phyloP scores from a whole-genome alignment of 2,113 vertebrate species.

The Periophthalmus modestus region DNA sequence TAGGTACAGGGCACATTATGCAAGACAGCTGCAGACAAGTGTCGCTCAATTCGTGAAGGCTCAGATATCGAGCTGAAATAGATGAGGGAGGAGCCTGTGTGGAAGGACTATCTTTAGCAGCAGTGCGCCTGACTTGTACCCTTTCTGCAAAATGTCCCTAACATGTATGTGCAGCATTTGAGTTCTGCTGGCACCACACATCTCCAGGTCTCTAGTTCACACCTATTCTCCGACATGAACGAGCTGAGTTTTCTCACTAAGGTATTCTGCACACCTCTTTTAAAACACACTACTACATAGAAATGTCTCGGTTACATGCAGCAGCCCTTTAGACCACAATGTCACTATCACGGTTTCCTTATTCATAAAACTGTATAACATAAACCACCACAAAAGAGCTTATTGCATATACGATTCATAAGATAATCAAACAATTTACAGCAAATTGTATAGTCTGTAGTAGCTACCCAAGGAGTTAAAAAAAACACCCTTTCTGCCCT shows the following conservation, averaged over 20 bases:
- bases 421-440: neutral
- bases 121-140: slow-evolving; percentile 26
- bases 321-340: neutral
- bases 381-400: neutral
- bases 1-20: slow-evolving; percentile 9
- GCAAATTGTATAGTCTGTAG: neutral
- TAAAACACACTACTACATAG: neutral
- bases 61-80: slow-evolving; percentile 66
- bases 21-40: slow-evolving; percentile 66
- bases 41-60: slow-evolving; percentile 46
- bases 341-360: neutral
- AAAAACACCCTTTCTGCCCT: neutral
- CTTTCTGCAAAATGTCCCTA: slow-evolving; percentile 15
- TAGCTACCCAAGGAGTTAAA: neutral
- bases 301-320: neutral
- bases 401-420: neutral
- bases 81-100: slow-evolving; percentile 28
- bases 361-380: neutral
- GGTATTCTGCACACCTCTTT: neutral
- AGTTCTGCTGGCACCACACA: neutral
- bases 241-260: neutral
- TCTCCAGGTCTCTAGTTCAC: slow-evolving; percentile 3
- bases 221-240: neutral
- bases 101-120: slow-evolving; percentile 64
- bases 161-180: neutral